Evolutionary conservation across 2,888 invertebrate species (phyloP), one percentile per base, ranked within the genome.

Genomic region (Meta bourneti): DNA sequence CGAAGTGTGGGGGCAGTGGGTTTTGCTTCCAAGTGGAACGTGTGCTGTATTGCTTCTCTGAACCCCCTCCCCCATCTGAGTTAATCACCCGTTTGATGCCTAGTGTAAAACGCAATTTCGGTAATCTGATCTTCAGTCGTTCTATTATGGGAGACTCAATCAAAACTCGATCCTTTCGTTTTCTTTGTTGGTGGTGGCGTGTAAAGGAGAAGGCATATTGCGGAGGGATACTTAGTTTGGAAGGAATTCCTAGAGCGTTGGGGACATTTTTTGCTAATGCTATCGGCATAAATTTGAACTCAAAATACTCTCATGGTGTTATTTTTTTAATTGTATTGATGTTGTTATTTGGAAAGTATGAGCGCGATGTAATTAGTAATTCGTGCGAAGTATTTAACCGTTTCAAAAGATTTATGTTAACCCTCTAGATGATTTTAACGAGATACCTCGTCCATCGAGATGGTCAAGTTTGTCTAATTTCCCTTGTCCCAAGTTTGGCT

Each of bases 1-100:
- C 11, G 61, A 9, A 61, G 61, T 34, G 61, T 9, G 61, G 61
- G 61, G 61, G 16, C 19, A 20, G 52, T 19, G 20, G 54, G n/a
- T 78, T 61, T 61, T 61, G 61, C 61, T 61, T 6, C 61, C 16
- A 16, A 75, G 49, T 48, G 49, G 16, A 34, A 54, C 52, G 20
- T n/a, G 52, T 79, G 51, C n/a, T 9, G 54, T 52, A 19, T 52
- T 9, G 54, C n/a, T 20, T 52, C 19, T 6, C 9, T 9, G n/a
- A n/a, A n/a, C 34, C 34, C 34, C 34, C 34, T 2, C 34, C 4
- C 34, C 4, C 34, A 34, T 34, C 34, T 52, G 52, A 52, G 78
- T 78, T 78, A 78, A 78, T 78, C 78, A 78, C 20, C 78, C 52
- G 11, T 51, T 78, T 52, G 78, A 78, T 61, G 61, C 1, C 61